Evolutionary conservation across 2,888 invertebrate genomes (phyloP).

Genomic region (Pyrrhia umbra): DNA sequence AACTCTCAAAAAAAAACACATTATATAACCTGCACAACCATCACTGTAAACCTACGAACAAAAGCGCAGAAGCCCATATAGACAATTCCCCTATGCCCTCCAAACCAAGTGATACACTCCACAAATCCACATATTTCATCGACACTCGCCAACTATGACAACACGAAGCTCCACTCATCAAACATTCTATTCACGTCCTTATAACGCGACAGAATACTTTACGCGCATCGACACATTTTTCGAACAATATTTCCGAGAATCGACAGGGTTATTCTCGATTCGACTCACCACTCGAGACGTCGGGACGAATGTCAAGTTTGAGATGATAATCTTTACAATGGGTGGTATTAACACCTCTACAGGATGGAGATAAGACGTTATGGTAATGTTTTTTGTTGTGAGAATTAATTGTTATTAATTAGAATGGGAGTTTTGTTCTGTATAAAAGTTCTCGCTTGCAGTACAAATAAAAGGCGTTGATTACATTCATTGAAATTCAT

Average conservation of each 20-base stretch:
- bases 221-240: slow-evolving; percentile 80
- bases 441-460: neutral
- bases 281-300: slow-evolving; percentile 70
- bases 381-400: slow-evolving; percentile 45
- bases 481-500: too few species aligned
- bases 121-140: slow-evolving; percentile 45
- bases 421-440: neutral
- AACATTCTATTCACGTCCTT: slow-evolving; percentile 68
- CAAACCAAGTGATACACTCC: slow-evolving; percentile 38
- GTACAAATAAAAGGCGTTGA: too few species aligned
- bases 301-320: slow-evolving; percentile 73
- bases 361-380: slow-evolving; percentile 50
- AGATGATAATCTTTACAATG: slow-evolving; percentile 68
- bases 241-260: slow-evolving; percentile 68
- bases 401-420: slow-evolving; percentile 53
- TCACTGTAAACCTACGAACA: neutral
- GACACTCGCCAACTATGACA: slow-evolving; percentile 22
- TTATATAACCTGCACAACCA: too few species aligned
- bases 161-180: slow-evolving; percentile 58
- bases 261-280: slow-evolving; percentile 77
- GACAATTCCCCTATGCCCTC: slow-evolving; percentile 13
- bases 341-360: slow-evolving; percentile 65
- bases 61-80: slow-evolving; percentile 15
- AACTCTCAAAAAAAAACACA: too few species aligned
- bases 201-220: slow-evolving; percentile 71